A percentile compares a stretch with the other conserved stretches of the same genome.
Evolutionary conservation across 2,888 invertebrate species (phyloP).

Genomic region (Apodemia hepburni): DNA sequence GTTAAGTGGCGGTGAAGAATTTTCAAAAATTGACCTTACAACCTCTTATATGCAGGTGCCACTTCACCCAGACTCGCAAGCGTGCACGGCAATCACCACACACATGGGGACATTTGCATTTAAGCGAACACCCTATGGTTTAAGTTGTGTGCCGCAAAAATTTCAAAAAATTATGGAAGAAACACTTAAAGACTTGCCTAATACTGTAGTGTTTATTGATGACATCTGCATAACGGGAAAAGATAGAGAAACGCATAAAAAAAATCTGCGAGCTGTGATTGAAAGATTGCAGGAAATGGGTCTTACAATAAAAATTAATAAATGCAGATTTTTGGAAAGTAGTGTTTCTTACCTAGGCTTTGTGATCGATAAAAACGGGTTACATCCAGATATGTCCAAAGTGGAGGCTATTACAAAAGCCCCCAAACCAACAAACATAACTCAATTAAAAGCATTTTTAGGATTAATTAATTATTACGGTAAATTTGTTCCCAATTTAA

Average conservation of each 20-base stretch:
- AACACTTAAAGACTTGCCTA: conserved; percentile 22
- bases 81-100: conserved; percentile 31
- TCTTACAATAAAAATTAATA: conserved; percentile 27
- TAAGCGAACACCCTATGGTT: conserved; percentile 30
- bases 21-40: conserved; percentile 34
- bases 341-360: conserved; percentile 32
- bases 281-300: conserved; percentile 25
- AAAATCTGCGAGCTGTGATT: conserved; percentile 27
- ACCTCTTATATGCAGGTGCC: conserved; percentile 34
- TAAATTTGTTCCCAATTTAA: conserved; percentile 16
- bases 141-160: conserved; percentile 33
- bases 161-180: conserved; percentile 33
- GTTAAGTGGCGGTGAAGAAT: conserved; percentile 33
- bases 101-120: conserved; percentile 34
- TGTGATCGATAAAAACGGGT: conserved; percentile 28
- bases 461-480: conserved; percentile 21
- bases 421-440: conserved; percentile 26
- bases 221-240: conserved; percentile 31
- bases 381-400: conserved; percentile 25
- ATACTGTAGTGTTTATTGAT: conserved; percentile 27
- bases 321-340: conserved; percentile 33
- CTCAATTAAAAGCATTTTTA: conserved; percentile 23
- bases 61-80: conserved; percentile 27
- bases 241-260: conserved; percentile 16
- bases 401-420: conserved; percentile 25